These are phyloP conservation scores for Paedocypris sp. DNA, from an alignment of 2,113 vertebrate species.

Conservation along the genomic window DNA sequence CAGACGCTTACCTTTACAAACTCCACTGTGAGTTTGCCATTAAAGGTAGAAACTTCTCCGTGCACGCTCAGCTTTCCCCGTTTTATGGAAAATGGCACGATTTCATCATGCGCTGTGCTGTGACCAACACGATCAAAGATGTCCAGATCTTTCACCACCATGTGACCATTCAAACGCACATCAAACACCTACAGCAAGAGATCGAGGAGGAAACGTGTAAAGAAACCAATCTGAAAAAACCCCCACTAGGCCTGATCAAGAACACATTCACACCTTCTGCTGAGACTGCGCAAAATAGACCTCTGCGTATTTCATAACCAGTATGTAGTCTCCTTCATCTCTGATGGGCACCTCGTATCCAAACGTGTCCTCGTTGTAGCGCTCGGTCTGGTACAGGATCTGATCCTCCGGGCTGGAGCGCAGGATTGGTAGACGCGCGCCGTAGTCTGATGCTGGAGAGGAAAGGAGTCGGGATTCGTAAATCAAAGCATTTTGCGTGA, in stretches of 20 bases:
- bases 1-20: slow-evolving; percentile 90
- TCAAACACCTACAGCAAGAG: slow-evolving; percentile 78
- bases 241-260: not conserved
- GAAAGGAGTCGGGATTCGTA: not conserved
- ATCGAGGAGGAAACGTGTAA: not conserved
- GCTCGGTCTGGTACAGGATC: slow-evolving; percentile 92
- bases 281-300: slow-evolving; percentile 98
- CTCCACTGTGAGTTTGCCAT: slow-evolving; percentile 86
- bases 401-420: slow-evolving; percentile 88
- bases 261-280: slow-evolving; percentile 77
- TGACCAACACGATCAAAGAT: slow-evolving; percentile 97
- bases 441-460: slow-evolving; percentile 84
- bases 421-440: slow-evolving; percentile 87
- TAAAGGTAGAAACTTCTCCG: slow-evolving; percentile 93
- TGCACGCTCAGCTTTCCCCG: slow-evolving; percentile 91
- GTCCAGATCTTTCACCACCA: slow-evolving; percentile 93
- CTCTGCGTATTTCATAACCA: slow-evolving; percentile 94
- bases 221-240: not conserved
- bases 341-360: slow-evolving; percentile 90
- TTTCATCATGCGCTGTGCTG: slow-evolving; percentile 93
- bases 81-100: slow-evolving; percentile 81
- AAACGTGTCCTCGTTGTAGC: slow-evolving; percentile 95
- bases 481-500: not conserved
- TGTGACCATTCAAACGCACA: slow-evolving; percentile 86
- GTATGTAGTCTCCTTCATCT: slow-evolving; percentile 91